A percentile compares a stretch with the other conserved stretches of the same genome.
Evolutionary conservation across 2,113 vertebrate species (phyloP).

Genomic region (Menidia beryllina): DNA sequence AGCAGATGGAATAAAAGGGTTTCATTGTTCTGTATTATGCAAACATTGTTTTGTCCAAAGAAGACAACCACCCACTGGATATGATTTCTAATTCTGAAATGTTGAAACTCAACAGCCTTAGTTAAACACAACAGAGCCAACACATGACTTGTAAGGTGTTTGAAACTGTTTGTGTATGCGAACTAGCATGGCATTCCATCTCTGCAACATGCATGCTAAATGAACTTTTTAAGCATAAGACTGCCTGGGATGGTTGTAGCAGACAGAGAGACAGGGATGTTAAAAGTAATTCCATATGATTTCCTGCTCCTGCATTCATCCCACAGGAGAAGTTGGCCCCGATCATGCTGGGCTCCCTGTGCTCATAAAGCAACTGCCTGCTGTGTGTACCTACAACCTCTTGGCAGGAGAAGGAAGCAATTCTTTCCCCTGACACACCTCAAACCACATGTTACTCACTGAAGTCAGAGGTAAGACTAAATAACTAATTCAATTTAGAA

Average conservation of each 20-base stretch:
- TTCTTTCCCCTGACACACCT: slow-evolving; percentile 33
- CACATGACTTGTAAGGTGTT: neutral
- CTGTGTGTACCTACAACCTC: slow-evolving; percentile 44
- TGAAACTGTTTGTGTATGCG: neutral
- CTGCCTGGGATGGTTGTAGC: slow-evolving; percentile 19
- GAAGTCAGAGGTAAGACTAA: slow-evolving; percentile 35
- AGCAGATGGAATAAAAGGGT: slow-evolving; percentile 21
- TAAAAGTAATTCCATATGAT: slow-evolving; percentile 32
- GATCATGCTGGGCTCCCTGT: slow-evolving; percentile 15
- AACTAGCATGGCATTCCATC: neutral
- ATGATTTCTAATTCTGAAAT: slow-evolving; percentile 30
- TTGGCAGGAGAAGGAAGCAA: slow-evolving; percentile 25
- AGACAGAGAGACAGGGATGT: slow-evolving; percentile 15
- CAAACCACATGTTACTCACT: slow-evolving; percentile 21
- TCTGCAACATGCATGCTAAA: neutral
- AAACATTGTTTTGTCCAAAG: slow-evolving; percentile 25
- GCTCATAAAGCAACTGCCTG: slow-evolving; percentile 57
- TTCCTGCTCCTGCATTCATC: slow-evolving; percentile 46
- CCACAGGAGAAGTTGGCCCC: slow-evolving; percentile 47
- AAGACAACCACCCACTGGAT: slow-evolving; percentile 13
- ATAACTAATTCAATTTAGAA: slow-evolving; percentile 35
- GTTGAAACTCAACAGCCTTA: no score
- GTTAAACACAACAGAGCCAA: no score
- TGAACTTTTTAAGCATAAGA: slow-evolving; percentile 12
- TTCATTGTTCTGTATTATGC: slow-evolving; percentile 31